Base-by-base conservation (phyloP, 2,113 vertebrate species). In the Protobothrops flavoviridis region DNA sequence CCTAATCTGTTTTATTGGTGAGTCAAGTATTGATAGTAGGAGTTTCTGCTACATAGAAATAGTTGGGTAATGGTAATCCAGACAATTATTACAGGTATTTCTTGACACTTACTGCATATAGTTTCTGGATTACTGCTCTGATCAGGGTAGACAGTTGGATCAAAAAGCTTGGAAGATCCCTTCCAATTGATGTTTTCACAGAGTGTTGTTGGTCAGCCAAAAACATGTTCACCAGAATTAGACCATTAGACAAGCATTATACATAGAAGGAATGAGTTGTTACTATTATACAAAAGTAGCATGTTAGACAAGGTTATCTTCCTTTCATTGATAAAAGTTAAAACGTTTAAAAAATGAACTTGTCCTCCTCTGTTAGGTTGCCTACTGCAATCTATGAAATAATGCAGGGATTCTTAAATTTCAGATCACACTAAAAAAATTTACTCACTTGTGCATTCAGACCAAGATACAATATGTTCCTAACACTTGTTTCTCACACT, bases 391-490 rank as follows among this genome's bases (percentile, higher is more conserved):
- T 94, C 96, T 95, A 26, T 96, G 89, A 85, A 95, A 93, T 95
- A 95, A 94, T 94, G 53, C 43, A 87, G 95, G 86, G 61, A 92
- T 61, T 96, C 95, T 91, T 90, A 95, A 93, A 87, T 93, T 96
- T 97, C 96, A 96, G 92, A 94, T 90, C 94, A 97, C 95, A 96
- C n/a, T 96, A 97, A 95, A 97, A 94, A 85, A 21, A 81, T 0
- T 0, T 74, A 61, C 94, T 95, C 93, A 92, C 87, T 91, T 95
- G 50, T 85, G 94, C 89, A 94, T 90, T 91, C 87, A 91, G 93
- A 8, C 92, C 92, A 92, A 92, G 94, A 97, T 96, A 57, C 61
- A 0, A n/a, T 93, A 92, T 96, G 95, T 88, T 91, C 26, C 0
- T 0, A 92, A 90, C 48, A 69, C 64, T 69, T 69, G n/a, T 69